Percentiles rank a stretch among this genome's conserved stretches.
Evolutionary conservation across 2,888 invertebrate genomes (phyloP).

Genomic region (Nephrotoma appendiculata): DNA sequence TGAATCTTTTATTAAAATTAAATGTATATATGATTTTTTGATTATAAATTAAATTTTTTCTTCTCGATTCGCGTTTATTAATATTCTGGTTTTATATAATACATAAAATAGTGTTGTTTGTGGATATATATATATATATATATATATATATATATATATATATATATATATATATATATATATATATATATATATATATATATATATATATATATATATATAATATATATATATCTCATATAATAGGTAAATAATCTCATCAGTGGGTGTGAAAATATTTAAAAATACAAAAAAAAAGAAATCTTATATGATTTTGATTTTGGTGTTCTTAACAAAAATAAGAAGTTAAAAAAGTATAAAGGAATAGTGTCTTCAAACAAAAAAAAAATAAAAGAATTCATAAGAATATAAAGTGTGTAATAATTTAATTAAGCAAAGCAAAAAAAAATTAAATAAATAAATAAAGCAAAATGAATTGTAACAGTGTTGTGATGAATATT

Average conservation of each 20-base stretch:
- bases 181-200: neutral
- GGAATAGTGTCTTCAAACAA: neutral
- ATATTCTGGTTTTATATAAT: neutral
- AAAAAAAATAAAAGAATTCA: neutral
- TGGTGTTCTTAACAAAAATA: neutral
- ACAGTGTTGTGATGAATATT: neutral
- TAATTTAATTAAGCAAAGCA: neutral
- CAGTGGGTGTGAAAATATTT: conserved; percentile 8
- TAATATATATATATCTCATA: neutral
- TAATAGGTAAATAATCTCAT: conserved; percentile 4
- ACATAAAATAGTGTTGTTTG: neutral
- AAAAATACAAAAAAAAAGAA: neutral
- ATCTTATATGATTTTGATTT: neutral
- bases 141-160: neutral
- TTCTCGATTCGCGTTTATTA: neutral
- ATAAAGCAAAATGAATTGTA: neutral
- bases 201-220: neutral
- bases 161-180: neutral
- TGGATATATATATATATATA: neutral
- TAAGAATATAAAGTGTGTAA: neutral
- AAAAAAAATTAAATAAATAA: neutral
- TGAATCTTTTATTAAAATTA: neutral
- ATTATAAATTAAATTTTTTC: neutral
- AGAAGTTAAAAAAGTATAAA: neutral
- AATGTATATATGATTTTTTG: neutral